Percentiles rank a stretch among this genome's conserved stretches.
These are phyloP conservation scores for Sparidentex hasta DNA, from an alignment of 2,797 vertebrate genomes.

Conservation along the genomic window DNA sequence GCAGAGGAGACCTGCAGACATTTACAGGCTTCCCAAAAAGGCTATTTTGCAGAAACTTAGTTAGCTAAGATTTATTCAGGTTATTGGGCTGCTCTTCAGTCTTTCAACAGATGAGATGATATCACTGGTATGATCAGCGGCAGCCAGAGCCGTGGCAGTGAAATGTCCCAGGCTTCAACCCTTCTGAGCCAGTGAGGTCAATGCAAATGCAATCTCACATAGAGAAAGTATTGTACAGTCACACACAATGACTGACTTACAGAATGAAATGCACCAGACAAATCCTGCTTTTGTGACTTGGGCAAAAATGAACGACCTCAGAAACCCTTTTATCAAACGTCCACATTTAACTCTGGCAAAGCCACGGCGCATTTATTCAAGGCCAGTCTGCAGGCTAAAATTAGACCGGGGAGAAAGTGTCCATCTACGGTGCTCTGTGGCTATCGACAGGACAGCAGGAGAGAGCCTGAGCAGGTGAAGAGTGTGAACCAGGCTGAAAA, in stretches of 20 bases:
- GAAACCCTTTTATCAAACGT: slow-evolving; percentile 30
- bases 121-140: slow-evolving; percentile 36
- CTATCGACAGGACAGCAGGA: background rate
- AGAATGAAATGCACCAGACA: slow-evolving; percentile 33
- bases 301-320: slow-evolving; percentile 42
- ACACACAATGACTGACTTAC: slow-evolving; percentile 43
- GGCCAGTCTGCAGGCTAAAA: slow-evolving; percentile 51
- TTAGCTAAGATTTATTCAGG: too few relatives aligned
- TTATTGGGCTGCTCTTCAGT: background rate
- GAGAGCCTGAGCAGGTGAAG: background rate
- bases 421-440: slow-evolving; percentile 47
- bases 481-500: background rate
- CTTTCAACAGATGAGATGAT: slow-evolving; percentile 40
- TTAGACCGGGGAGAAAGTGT: slow-evolving; percentile 55
- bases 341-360: slow-evolving; percentile 52
- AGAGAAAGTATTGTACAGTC: slow-evolving; percentile 42
- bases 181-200: slow-evolving; percentile 34
- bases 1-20: too few relatives aligned
- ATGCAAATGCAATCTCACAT: slow-evolving; percentile 20
- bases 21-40: too few relatives aligned
- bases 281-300: slow-evolving; percentile 43
- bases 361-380: slow-evolving; percentile 20
- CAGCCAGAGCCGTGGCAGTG: slow-evolving; percentile 17
- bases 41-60: too few relatives aligned
- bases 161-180: slow-evolving; percentile 13